Percentiles rank a stretch among this genome's conserved stretches.
Evolutionary conservation across 1,140 invertebrate species (phyloP).

Genomic region (Steinernema feltiae): DNA sequence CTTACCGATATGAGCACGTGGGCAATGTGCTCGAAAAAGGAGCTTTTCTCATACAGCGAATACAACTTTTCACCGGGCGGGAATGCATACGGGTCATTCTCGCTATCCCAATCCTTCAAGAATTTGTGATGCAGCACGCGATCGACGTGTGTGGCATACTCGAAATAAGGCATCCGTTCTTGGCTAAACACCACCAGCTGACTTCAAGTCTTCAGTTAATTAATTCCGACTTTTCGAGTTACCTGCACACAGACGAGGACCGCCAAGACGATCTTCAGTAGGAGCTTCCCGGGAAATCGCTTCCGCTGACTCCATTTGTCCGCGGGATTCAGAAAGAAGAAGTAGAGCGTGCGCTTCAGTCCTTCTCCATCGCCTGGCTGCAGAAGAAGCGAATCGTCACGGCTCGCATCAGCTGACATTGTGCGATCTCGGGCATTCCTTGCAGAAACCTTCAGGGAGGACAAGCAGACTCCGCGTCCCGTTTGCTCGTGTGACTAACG

Average conservation of each 20-base stretch:
- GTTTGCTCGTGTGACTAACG: too few species aligned
- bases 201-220: neutral
- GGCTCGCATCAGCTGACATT: neutral
- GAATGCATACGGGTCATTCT: neutral
- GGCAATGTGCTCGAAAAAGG: neutral
- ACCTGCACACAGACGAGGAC: too few species aligned
- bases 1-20: neutral
- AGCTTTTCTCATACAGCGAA: neutral
- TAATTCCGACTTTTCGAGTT: too few species aligned
- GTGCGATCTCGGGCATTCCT: neutral
- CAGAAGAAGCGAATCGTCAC: neutral
- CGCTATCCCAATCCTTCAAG: neutral
- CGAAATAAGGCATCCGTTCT: neutral
- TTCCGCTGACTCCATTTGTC: neutral
- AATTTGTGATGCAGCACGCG: neutral
- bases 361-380: neutral
- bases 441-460: neutral
- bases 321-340: neutral
- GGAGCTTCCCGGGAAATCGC: neutral
- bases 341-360: neutral
- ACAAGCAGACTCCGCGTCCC: too few species aligned
- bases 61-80: neutral
- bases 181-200: neutral
- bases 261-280: too few species aligned
- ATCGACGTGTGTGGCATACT: neutral